Evolutionary conservation across 2,797 vertebrate species (phyloP).

Genomic region (Alectoris magna): DNA sequence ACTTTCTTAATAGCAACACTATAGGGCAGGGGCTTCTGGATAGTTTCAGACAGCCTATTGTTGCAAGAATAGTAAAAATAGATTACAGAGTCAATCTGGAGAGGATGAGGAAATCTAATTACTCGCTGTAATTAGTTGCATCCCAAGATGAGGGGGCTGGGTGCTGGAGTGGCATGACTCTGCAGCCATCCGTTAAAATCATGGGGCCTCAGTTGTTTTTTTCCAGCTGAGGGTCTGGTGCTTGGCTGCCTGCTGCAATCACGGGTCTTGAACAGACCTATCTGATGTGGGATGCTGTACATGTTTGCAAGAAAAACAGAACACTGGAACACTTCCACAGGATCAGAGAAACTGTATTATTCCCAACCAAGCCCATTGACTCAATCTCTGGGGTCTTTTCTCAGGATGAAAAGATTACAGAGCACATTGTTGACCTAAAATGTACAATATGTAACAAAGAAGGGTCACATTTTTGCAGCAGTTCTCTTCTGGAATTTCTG

Average conservation of each 20-base stretch:
- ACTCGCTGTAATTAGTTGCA: constrained; percentile 4
- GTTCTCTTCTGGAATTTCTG: constrained; percentile 4
- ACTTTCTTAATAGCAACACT: neutral
- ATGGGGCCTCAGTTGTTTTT: neutral
- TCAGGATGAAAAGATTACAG: neutral
- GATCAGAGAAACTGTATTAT: constrained; percentile 53
- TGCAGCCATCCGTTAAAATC: neutral
- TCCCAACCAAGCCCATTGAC: neutral
- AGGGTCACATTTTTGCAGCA: neutral
- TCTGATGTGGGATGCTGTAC: neutral
- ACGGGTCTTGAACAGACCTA: neutral
- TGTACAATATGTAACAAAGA: neutral
- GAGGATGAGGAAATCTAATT: constrained; percentile 25
- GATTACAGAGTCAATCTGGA: neutral
- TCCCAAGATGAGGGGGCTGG: neutral
- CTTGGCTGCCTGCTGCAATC: neutral
- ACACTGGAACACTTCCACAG: constrained; percentile 14
- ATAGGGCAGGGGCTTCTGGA: neutral
- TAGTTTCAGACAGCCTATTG: neutral
- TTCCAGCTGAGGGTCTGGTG: neutral
- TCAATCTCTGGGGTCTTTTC: neutral
- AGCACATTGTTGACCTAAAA: neutral
- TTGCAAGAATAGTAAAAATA: neutral
- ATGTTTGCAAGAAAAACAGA: neutral
- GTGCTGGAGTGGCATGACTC: neutral